phyloP scores from a whole-genome alignment of 2,888 invertebrate species.

The Hermaeophaga mercurialis region DNA sequence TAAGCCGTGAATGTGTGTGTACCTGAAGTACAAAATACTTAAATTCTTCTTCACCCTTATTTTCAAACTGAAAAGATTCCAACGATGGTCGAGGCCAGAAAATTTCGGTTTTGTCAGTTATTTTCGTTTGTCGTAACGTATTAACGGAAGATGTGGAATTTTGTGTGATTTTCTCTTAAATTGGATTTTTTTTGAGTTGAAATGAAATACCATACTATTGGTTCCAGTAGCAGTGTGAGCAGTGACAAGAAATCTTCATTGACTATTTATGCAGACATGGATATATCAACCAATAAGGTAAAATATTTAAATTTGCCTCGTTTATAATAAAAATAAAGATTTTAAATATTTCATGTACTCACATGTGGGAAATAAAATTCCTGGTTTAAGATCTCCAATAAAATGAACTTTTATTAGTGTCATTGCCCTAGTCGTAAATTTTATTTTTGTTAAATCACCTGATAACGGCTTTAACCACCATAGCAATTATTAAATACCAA shows the following conservation, averaged over 20 bases:
- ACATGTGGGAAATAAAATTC: no score
- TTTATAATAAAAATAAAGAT: no score
- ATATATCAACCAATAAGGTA: conserved; percentile 64
- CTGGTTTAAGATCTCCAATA: no score
- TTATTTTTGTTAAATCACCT: no score
- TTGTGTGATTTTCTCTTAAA: not conserved
- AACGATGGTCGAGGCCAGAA: conserved; percentile 18
- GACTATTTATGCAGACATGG: conserved; percentile 67
- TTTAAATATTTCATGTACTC: no score
- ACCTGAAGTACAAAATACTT: not conserved
- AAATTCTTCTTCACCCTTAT: not conserved
- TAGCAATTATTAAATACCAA: no score
- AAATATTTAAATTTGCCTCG: conserved; percentile 22
- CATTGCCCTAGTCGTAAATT: no score
- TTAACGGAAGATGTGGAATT: conserved; percentile 11
- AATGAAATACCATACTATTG: conserved; percentile 69
- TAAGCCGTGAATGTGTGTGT: not conserved
- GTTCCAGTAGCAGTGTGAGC: conserved; percentile 62
- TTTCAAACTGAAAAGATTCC: conserved; percentile 13
- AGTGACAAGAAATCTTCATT: conserved; percentile 71
- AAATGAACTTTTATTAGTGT: no score
- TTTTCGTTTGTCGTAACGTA: not conserved
- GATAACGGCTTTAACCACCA: no score
- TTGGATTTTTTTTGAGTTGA: conserved; percentile 12
- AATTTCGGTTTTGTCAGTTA: conserved; percentile 5